Base-by-base conservation (phyloP, 1,140 invertebrate species). In the Forficula auricularia region DNA sequence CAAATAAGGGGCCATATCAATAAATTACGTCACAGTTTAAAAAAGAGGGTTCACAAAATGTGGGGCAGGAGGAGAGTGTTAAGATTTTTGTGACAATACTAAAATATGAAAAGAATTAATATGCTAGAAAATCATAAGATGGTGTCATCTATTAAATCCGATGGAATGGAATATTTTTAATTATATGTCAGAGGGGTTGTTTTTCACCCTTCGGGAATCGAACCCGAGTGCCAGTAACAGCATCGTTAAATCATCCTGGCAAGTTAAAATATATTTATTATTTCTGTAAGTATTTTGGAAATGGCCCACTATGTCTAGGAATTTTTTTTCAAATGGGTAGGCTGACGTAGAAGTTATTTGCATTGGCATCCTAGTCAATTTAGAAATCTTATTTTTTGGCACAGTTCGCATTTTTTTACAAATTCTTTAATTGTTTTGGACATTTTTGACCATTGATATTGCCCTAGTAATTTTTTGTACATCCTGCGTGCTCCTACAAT, bases 361-460 rank as follows among this genome's bases (percentile, higher is more conserved):
- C n/a, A n/a, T n/a, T n/a, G n/a, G n/a, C n/a, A n/a, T n/a, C n/a
- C n/a, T n/a, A n/a, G n/a, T n/a, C n/a, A n/a, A n/a, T n/a, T n/a
- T n/a, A n/a, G n/a, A n/a, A n/a, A n/a, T 44, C 52, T 61, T 58
- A 40, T 55, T 55, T 19, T 47, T 51, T 48, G 55, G 46, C 59
- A 62, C 7, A 43, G 46, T 10, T 47, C 16, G 41, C 55, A 60
- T 37, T 35, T 51, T 48, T 52, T 53, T 13, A 60, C 51, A 43
- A 45, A 61, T 15, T 56, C 43, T 49, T 45, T 19, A 12, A 57
- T 50, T 14, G 50, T 43, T 18, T 50, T 35, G 38, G 48, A 46
- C 48, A 61, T 57, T 18, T 50, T 52, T 22, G 43, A 35, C 57
- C 57, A 60, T 15, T 38, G 20, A 47, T 53, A 56, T 31, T 36